A percentile compares a stretch with the other conserved stretches of the same genome.
Conservation (phyloP, 1,140 invertebrate genomes). For the Drosophila novamexicana region DNA sequence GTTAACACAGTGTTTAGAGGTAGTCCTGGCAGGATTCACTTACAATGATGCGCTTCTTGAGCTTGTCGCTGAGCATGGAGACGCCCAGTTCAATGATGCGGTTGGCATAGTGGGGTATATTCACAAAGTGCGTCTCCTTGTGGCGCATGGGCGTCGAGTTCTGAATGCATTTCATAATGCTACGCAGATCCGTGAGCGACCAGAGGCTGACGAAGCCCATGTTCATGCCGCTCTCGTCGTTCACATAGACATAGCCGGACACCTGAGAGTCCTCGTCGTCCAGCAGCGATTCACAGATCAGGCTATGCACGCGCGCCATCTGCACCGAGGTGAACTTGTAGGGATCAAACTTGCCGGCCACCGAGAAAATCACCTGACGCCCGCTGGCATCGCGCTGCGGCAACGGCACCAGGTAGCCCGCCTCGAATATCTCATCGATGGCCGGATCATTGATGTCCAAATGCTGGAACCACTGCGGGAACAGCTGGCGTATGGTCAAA, state of each 20-base stretch:
- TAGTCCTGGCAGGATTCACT: constrained; percentile 55
- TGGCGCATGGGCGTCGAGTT: constrained; percentile 95
- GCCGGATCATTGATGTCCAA: constrained; percentile 89
- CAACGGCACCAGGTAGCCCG: constrained; percentile 92
- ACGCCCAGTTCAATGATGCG: constrained; percentile 92
- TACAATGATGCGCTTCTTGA: constrained; percentile 90
- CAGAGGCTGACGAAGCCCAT: constrained; percentile 93
- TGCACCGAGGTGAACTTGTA: constrained; percentile 90
- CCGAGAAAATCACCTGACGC: constrained; percentile 90
- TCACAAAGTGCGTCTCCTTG: constrained; percentile 93
- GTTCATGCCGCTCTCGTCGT: constrained; percentile 92
- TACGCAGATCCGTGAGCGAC: constrained; percentile 91
- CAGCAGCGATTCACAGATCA: constrained; percentile 91
- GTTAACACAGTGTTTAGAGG: neutral
- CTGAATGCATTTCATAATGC: constrained; percentile 92
- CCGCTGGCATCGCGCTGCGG: constrained; percentile 90
- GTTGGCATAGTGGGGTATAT: constrained; percentile 90
- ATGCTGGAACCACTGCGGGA: constrained; percentile 93
- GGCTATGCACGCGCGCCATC: constrained; percentile 90
- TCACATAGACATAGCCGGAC: constrained; percentile 91
- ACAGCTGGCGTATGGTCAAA: constrained; percentile 91
- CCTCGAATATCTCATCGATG: constrained; percentile 91
- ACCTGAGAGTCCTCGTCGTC: constrained; percentile 93
- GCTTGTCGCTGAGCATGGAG: constrained; percentile 91
- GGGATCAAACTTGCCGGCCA: constrained; percentile 90